Conservation (phyloP, 2,888 invertebrate genomes). For the Clostera curtula region DNA sequence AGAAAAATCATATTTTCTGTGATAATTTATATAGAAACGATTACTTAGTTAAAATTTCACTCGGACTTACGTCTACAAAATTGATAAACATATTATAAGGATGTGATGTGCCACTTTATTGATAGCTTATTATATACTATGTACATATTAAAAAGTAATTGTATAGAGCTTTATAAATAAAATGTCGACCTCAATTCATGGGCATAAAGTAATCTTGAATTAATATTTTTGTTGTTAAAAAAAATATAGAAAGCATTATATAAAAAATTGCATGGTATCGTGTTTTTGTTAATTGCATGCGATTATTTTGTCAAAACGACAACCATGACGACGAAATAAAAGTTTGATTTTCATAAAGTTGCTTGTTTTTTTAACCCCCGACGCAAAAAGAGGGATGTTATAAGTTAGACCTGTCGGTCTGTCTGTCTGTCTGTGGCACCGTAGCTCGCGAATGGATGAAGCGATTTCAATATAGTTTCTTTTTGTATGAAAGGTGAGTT, state of each 20-base stretch:
- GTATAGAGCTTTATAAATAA: slow-evolving; percentile 16
- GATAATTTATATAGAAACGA: slow-evolving; percentile 43
- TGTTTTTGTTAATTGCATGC: slow-evolving; percentile 65
- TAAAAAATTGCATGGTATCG: slow-evolving; percentile 59
- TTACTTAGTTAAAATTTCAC: slow-evolving; percentile 14
- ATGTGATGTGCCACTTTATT: slow-evolving; percentile 23
- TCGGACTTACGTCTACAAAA: slow-evolving; percentile 7
- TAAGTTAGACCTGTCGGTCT: no score
- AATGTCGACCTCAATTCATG: slow-evolving; percentile 16
- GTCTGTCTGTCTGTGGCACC: no score
- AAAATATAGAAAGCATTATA: slow-evolving; percentile 31
- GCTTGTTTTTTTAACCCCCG: background rate
- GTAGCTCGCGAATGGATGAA: no score
- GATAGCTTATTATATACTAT: slow-evolving; percentile 11
- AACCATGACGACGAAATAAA: background rate
- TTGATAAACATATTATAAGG: slow-evolving; percentile 10
- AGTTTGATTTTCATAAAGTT: background rate
- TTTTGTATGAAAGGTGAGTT: no score
- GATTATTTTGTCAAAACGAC: slow-evolving; percentile 32
- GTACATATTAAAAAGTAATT: slow-evolving; percentile 20
- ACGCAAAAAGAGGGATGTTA: background rate
- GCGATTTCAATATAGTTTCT: no score
- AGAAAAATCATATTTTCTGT: slow-evolving; percentile 43
- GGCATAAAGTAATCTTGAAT: slow-evolving; percentile 17
- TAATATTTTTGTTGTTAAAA: slow-evolving; percentile 32